A percentile compares a stretch with the other conserved stretches of the same genome.
Conservation (phyloP, 2,888 invertebrate species). For the Phyto melanocephala region DNA sequence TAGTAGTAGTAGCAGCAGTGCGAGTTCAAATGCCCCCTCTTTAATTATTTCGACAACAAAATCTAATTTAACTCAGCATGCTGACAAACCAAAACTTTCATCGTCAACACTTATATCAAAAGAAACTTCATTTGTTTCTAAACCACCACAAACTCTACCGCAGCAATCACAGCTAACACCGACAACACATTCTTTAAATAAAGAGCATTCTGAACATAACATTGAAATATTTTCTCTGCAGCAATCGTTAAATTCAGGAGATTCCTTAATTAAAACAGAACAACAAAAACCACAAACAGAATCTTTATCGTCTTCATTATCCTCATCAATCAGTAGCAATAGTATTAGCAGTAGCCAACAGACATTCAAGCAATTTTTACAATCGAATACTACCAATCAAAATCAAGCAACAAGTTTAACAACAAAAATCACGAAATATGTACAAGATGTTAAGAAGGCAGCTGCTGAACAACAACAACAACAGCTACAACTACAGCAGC, state of each 20-base stretch:
- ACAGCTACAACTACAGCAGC: conserved; percentile 28
- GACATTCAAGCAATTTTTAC: conserved; percentile 53
- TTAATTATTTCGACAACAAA: conserved; percentile 53
- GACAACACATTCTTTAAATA: background rate
- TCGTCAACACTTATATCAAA: conserved; percentile 77
- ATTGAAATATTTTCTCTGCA: conserved; percentile 58
- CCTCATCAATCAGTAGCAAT: conserved; percentile 15
- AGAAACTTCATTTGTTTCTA: conserved; percentile 82
- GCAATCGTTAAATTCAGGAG: conserved; percentile 1
- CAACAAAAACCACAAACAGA: conserved; percentile 44
- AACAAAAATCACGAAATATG: conserved; percentile 50
- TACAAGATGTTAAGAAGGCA: conserved; percentile 65
- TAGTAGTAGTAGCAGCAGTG: background rate
- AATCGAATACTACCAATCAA: conserved; percentile 35
- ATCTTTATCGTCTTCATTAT: background rate
- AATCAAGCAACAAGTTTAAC: conserved; percentile 39
- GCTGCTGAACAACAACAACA: conserved; percentile 54
- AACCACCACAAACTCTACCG: conserved; percentile 71
- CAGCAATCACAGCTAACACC: background rate
- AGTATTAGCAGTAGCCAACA: conserved; percentile 30
- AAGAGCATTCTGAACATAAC: conserved; percentile 52
- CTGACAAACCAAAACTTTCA: conserved; percentile 50
- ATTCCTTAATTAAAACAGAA: conserved; percentile 18
- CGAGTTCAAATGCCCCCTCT: conserved; percentile 28
- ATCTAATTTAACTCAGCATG: conserved; percentile 33